Percentiles rank a stretch among this genome's conserved stretches.
Conservation (phyloP, 2,888 invertebrate species). For the Stenurella melanura region DNA sequence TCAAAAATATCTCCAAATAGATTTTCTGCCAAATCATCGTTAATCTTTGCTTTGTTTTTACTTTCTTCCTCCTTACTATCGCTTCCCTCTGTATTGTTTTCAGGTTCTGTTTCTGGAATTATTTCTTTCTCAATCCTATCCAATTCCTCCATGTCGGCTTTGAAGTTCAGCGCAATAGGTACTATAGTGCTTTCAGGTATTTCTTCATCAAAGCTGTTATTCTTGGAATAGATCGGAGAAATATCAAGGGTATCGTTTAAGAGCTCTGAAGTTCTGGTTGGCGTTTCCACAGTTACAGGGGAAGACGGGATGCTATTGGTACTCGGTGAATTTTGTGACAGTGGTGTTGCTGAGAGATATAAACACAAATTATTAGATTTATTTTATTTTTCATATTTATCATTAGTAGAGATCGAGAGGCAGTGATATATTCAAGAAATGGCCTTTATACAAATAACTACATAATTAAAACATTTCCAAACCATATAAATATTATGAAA, state of each 20-base stretch:
- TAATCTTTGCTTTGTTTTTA: background rate
- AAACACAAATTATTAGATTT: slow-evolving; percentile 11
- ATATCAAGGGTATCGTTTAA: slow-evolving; percentile 77
- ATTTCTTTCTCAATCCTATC: slow-evolving; percentile 23
- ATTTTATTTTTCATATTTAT: too few relatives aligned
- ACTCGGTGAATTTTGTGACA: slow-evolving; percentile 23
- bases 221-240: slow-evolving; percentile 76
- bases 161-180: slow-evolving; percentile 25
- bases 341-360: slow-evolving; percentile 18
- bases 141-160: slow-evolving; percentile 26
- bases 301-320: slow-evolving; percentile 64
- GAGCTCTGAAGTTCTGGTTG: slow-evolving; percentile 74
- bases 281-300: slow-evolving; percentile 67
- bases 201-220: slow-evolving; percentile 48
- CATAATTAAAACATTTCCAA: too few relatives aligned
- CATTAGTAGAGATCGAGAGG: too few relatives aligned
- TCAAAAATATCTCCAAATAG: slow-evolving; percentile 18
- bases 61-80: background rate
- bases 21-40: background rate
- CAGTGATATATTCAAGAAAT: too few relatives aligned
- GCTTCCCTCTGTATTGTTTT: background rate
- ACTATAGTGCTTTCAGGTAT: slow-evolving; percentile 31
- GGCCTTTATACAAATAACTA: too few relatives aligned
- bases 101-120: background rate
- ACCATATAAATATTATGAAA: too few relatives aligned